These are phyloP conservation scores for Montifringilla adamsi DNA, from an alignment of 2,113 vertebrate species.

Conservation along the genomic window DNA sequence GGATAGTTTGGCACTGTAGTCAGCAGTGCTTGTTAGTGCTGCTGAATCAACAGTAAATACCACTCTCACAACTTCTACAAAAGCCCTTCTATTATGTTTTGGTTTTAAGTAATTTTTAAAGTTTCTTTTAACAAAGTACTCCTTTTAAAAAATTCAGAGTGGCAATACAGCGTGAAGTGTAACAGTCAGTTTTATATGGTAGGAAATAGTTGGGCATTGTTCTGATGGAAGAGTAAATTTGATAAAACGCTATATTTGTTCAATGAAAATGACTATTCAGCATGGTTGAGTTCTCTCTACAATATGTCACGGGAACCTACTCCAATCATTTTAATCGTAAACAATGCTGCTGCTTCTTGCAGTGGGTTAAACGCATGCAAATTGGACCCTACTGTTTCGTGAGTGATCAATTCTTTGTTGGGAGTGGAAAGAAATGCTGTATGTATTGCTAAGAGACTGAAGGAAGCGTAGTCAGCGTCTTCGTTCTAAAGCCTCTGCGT, in stretches of 20 bases:
- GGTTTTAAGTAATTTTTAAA: not conserved
- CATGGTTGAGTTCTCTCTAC: constrained; percentile 39
- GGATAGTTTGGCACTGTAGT: not conserved
- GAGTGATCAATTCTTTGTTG: constrained; percentile 67
- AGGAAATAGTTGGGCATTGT: not conserved
- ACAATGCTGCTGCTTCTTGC: constrained; percentile 68
- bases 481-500: rapidly evolving
- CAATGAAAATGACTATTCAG: constrained; percentile 49
- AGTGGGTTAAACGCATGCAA: constrained; percentile 72
- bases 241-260: constrained; percentile 34
- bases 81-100: not conserved
- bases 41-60: not conserved
- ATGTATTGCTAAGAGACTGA: constrained; percentile 34
- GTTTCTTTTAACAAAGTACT: not conserved
- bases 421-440: constrained; percentile 28
- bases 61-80: not conserved
- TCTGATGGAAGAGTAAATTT: not conserved
- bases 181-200: not conserved
- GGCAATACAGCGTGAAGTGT: not conserved
- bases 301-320: constrained; percentile 60
- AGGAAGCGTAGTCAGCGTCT: not conserved
- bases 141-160: not conserved
- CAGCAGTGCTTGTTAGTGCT: not conserved
- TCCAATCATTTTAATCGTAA: constrained; percentile 66
- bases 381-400: constrained; percentile 66